These are phyloP conservation scores for Meganola albula DNA, from an alignment of 2,888 invertebrate genomes.

Conservation along the genomic window DNA sequence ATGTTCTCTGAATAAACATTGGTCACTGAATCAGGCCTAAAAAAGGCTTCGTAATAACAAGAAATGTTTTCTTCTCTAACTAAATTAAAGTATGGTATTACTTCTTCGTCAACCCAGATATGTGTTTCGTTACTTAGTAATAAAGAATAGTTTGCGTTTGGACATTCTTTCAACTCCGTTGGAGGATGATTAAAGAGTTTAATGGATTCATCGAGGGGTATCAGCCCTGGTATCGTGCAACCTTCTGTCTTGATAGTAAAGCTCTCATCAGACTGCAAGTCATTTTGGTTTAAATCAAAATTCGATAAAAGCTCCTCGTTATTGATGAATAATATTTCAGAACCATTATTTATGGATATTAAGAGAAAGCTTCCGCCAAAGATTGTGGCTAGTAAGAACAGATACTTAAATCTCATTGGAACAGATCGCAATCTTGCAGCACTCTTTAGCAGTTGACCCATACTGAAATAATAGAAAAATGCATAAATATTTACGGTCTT, in stretches of 20 bases:
- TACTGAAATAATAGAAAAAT: conserved; percentile 61
- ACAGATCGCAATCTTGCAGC: conserved; percentile 31
- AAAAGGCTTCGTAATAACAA: conserved; percentile 81
- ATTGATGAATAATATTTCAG: conserved; percentile 43
- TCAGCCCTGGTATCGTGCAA: conserved; percentile 81
- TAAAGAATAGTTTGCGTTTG: conserved; percentile 68
- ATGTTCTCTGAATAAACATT: conserved; percentile 59
- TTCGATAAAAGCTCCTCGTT: conserved; percentile 34
- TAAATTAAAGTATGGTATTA: conserved; percentile 69
- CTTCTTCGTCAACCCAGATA: conserved; percentile 71
- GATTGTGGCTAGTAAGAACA: conserved; percentile 50
- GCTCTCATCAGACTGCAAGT: conserved; percentile 35
- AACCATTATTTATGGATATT: conserved; percentile 49
- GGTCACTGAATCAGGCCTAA: conserved; percentile 65
- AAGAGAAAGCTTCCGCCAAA: conserved; percentile 55
- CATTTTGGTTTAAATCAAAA: conserved; percentile 31
- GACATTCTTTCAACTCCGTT: conserved; percentile 68
- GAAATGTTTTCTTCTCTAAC: conserved; percentile 55
- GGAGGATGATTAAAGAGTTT: conserved; percentile 72
- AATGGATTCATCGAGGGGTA: conserved; percentile 78
- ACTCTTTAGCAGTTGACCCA: conserved; percentile 40
- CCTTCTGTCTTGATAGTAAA: conserved; percentile 80
- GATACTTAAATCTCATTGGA: conserved; percentile 48
- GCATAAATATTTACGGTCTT: no score
- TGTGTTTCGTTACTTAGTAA: conserved; percentile 78